Conservation (phyloP, 2,113 vertebrate genomes). For the Anhinga rufa region DNA sequence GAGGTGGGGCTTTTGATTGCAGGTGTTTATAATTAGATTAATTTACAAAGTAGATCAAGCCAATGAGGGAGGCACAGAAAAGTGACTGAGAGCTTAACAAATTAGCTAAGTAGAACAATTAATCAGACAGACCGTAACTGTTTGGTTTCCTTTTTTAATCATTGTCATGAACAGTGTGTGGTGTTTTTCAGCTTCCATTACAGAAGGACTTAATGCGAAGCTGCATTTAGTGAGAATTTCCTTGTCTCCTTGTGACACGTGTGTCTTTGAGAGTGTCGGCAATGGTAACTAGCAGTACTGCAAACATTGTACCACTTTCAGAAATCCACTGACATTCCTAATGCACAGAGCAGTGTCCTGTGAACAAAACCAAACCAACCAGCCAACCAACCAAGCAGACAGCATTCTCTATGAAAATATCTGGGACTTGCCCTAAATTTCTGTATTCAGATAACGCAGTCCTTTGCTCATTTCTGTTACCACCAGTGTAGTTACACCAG, state of each 20-base stretch:
- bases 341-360: background rate
- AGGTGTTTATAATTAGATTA: slow-evolving; percentile 20
- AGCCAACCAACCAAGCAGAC: too few species aligned
- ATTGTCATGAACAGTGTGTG: background rate
- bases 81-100: slow-evolving; percentile 11
- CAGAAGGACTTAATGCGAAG: background rate
- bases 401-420: background rate
- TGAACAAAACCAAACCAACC: too few species aligned
- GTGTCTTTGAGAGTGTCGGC: background rate
- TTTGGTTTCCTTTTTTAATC: background rate
- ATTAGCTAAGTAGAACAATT: slow-evolving; percentile 43
- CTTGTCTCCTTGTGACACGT: background rate
- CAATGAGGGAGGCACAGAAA: background rate
- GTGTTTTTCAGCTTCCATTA: background rate
- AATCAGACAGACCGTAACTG: background rate
- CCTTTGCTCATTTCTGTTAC: background rate
- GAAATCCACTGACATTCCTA: background rate
- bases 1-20: background rate
- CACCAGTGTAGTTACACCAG: background rate
- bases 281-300: background rate
- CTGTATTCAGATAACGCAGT: background rate
- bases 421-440: background rate
- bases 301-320: background rate
- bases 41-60: background rate
- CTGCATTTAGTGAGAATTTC: background rate